Percentiles rank a stretch among this genome's conserved stretches.
Conservation (phyloP, 2,888 invertebrate species). For the Diadromus collaris region DNA sequence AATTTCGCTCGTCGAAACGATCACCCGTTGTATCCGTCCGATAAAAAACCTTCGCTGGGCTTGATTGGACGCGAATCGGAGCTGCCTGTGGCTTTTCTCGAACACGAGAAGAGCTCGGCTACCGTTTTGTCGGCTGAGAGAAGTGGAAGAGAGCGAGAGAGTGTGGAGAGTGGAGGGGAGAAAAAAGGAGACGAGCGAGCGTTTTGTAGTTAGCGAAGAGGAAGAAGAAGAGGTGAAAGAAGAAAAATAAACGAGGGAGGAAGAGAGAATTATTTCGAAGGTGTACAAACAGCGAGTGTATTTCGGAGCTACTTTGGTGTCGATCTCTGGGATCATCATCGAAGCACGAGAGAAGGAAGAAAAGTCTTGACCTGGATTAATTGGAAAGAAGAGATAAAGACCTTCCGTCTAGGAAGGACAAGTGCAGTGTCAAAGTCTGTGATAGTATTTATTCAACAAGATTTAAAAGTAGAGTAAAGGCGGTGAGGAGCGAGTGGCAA, state of each 20-base stretch:
- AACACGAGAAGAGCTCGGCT: conserved; percentile 32
- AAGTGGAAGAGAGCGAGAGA: conserved; percentile 36
- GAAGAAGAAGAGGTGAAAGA: conserved; percentile 19
- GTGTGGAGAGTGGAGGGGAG: conserved; percentile 21
- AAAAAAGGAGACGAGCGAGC: conserved; percentile 23
- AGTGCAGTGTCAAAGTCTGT: conserved; percentile 77
- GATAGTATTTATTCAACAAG: conserved; percentile 78
- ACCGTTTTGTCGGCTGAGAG: conserved; percentile 43
- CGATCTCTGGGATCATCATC: conserved; percentile 19
- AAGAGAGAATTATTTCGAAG: conserved; percentile 32
- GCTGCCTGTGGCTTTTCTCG: conserved; percentile 52
- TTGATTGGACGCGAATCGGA: conserved; percentile 33
- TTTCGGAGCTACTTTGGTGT: conserved; percentile 39
- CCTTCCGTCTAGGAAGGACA: conserved; percentile 47
- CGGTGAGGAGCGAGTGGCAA: conserved; percentile 34
- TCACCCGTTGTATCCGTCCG: conserved; percentile 18
- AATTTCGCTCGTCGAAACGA: conserved; percentile 59
- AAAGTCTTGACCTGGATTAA: conserved; percentile 44
- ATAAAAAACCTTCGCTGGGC: conserved; percentile 50
- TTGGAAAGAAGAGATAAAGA: conserved; percentile 49
- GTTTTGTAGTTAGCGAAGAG: background rate
- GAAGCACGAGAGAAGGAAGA: background rate
- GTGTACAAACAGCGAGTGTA: conserved; percentile 3
- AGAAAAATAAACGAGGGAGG: conserved; percentile 29
- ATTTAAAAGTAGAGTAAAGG: conserved; percentile 64